Base-by-base conservation (phyloP, 2,888 invertebrate species). In the Lysandra coridon region DNA sequence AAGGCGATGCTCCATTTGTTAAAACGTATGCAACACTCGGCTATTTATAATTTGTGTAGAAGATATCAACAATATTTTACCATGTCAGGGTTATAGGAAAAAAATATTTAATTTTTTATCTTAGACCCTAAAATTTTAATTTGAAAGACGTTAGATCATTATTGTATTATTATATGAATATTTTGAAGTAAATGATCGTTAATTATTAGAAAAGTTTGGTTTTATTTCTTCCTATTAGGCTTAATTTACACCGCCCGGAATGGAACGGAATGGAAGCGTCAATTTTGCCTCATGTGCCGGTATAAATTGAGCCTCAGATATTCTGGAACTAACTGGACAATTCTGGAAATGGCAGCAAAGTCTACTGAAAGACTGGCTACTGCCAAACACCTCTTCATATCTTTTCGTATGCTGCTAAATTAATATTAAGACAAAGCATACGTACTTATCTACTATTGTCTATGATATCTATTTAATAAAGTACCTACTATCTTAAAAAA, bases 1-100 rank as follows among this genome's bases (percentile, higher is more conserved):
- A 97, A 93, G 97, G 97, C 95, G 98, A 98, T 93, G 96, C 97
- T 91, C 97, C 98, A 90, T 98, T 98, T 95, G 98, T 98, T 94
- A 98, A 98, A 96, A 98, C 98, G 89, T 98, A 98, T 92, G 97
- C 98, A 91, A 98, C 98, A 86, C 96, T 98, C 92, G 98, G 98
- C 93, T 98, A 98, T 93, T 97, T 98, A 95, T 98, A 97, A 96
- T 95, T 95, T 93, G 86, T 87, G 92, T 93, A 93, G 93, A 87
- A 86, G 86, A 89, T 90, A 91, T 90, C 90, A 90, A 91, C 85
- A 90, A 91, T 91, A 89, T 89, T 89, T 91, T 89, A 88, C 86
- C 86, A 90, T 86, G 88, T 88, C 90, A 91, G 90, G 91, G 91
- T 90, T 91, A 87, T 90, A 90, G 87, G 86, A 85, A 85, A 82